Evolutionary conservation across 2,113 vertebrate species (phyloP), one percentile per base, ranked within the genome.

Genomic region (Pygoscelis antarcticus): DNA sequence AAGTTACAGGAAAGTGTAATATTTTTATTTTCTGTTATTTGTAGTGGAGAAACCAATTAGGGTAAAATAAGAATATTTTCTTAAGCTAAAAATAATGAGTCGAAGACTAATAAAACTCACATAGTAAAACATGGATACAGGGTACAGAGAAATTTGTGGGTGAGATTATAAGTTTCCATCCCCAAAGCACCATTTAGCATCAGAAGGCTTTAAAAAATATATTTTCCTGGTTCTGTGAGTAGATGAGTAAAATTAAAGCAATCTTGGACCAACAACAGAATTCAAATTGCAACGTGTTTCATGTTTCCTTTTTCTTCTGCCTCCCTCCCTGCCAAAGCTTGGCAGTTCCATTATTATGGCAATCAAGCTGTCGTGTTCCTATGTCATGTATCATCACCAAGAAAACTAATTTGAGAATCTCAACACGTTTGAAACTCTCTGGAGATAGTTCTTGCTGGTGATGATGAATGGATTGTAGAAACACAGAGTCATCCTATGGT

Each of bases 391-490:
- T 95, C 11, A 46, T 88, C 74, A 88, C 75, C 75, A 96, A 80
- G 92, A 97, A 95, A 96, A 96, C 81, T 94, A 95, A 93, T 96
- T 97, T 97, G 83, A 86, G 78, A 78, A 70, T 91, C 75, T 84
- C 88, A 92, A 20, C 58, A 70, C 92, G 83, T 88, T 94, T 94
- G 40, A 49, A 93, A 2, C 64, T 94, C 88, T 94, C 83, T 92
- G 61, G 83, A 96, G 90, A 79, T 61, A 83, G 38, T 42, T 94
- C 71, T 83, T 95, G 27, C 71, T 92, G 47, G 30, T 86, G 55
- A 69, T 89, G 74, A 92, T 93, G 64, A 95, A 94, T 83, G 40
- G 57, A 76, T 44, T 90, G 64, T 57, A 93, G 68, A 87, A 97
- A 96, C 62, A 68, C 19, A 62, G 77, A 90, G n/a, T 51, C 38